Percentiles rank a stretch among this genome's conserved stretches.
Conservation (phyloP, 1,140 invertebrate species). For the Monochamus saltuarius region DNA sequence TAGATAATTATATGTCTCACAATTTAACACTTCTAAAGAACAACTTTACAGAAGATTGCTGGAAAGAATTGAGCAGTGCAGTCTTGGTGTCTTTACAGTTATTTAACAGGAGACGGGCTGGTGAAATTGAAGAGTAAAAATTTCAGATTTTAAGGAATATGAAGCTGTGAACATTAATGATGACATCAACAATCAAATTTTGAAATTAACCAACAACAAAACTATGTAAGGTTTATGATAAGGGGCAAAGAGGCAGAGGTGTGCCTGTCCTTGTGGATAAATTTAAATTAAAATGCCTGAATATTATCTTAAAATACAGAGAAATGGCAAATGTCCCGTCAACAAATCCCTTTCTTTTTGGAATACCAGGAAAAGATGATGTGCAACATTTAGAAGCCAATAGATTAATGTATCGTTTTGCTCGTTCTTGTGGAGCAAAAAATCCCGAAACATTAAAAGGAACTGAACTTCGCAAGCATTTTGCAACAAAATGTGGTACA, state of each 20-base stretch:
- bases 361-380: background rate
- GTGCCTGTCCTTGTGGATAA: background rate
- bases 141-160: background rate
- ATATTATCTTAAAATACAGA: constrained; percentile 1
- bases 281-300: background rate
- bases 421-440: background rate
- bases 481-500: too few relatives aligned
- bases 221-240: background rate
- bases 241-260: background rate
- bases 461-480: constrained; percentile 3
- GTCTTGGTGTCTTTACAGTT: constrained; percentile 4
- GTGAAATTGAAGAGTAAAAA: constrained; percentile 10
- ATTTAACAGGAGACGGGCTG: constrained; percentile 3
- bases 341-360: constrained; percentile 6
- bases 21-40: background rate
- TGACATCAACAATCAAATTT: background rate
- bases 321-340: background rate
- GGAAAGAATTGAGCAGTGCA: constrained; percentile 1
- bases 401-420: background rate
- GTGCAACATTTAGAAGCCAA: background rate
- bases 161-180: background rate
- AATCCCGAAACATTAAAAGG: background rate
- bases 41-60: background rate
- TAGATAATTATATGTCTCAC: background rate
- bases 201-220: background rate